Evolutionary conservation across 2,888 invertebrate genomes (phyloP).

Genomic region (Rhagonycha lutea): DNA sequence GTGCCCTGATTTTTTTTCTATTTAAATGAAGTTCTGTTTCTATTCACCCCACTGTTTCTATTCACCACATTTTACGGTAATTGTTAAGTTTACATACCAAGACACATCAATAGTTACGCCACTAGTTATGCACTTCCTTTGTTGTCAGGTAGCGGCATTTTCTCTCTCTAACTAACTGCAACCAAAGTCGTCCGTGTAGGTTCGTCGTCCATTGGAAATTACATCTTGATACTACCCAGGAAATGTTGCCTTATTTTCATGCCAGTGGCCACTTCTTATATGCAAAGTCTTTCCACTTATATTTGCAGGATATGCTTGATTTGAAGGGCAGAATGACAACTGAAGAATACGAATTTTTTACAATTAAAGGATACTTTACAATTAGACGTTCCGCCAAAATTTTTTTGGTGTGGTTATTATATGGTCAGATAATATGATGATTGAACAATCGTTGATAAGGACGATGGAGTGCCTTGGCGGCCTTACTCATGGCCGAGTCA

Average conservation of each 20-base stretch:
- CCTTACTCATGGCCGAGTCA: slow-evolving; percentile 4
- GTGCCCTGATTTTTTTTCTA: too few relatives aligned
- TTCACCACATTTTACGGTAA: too few relatives aligned
- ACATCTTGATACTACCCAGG: slow-evolving; percentile 37
- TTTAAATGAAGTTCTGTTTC: too few relatives aligned
- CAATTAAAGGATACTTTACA: slow-evolving; percentile 16
- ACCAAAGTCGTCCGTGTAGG: too few relatives aligned
- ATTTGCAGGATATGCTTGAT: slow-evolving; percentile 45
- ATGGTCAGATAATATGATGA: slow-evolving; percentile 32
- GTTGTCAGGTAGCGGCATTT: too few relatives aligned
- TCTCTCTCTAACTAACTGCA: too few relatives aligned
- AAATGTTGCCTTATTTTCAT: slow-evolving; percentile 48
- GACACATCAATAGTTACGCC: too few relatives aligned
- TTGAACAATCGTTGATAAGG: not conserved
- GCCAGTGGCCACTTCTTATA: slow-evolving; percentile 48
- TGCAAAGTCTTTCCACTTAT: slow-evolving; percentile 46
- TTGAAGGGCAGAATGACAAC: slow-evolving; percentile 35
- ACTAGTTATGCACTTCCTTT: too few relatives aligned
- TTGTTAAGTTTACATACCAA: too few relatives aligned
- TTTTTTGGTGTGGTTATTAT: slow-evolving; percentile 38
- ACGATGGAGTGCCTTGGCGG: slow-evolving; percentile 1
- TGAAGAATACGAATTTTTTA: slow-evolving; percentile 23
- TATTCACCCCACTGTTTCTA: too few relatives aligned
- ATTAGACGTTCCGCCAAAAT: slow-evolving; percentile 22
- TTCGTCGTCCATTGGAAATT: slow-evolving; percentile 42